Percentiles rank a stretch among this genome's conserved stretches.
phyloP scores from a whole-genome alignment of 2,113 vertebrate species.

The Tonatia bakeri region DNA sequence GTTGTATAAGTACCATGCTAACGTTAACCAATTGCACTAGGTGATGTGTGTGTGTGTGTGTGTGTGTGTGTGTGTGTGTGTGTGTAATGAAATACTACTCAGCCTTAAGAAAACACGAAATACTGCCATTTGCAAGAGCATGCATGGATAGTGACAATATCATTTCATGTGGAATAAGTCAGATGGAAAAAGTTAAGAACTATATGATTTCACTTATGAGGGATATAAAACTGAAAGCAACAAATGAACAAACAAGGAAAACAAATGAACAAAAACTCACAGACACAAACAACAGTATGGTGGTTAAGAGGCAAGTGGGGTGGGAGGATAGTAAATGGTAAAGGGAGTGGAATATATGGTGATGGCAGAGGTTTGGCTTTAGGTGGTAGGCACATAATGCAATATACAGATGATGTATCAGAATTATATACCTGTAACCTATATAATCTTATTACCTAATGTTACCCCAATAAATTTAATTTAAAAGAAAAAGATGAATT shows the following conservation, averaged over 20 bases:
- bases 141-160: background rate
- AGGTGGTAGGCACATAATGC: background rate
- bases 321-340: background rate
- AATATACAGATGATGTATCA: background rate
- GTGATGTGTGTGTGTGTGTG: too few relatives aligned
- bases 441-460: background rate
- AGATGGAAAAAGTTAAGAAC: background rate
- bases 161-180: background rate
- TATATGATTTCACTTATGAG: background rate
- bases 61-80: too few relatives aligned
- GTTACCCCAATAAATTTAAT: background rate
- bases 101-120: background rate
- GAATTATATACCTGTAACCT: background rate
- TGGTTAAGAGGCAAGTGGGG: background rate
- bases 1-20: background rate
- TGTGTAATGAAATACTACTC: background rate
- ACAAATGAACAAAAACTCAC: background rate
- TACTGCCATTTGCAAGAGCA: background rate
- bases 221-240: background rate
- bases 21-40: background rate
- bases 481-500: background rate
- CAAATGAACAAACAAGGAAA: background rate
- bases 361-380: background rate
- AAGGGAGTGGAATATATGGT: background rate
- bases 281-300: background rate